A percentile compares a stretch with the other conserved stretches of the same genome.
Conservation (phyloP, 1,140 invertebrate species). For the Drosophila oshimai region DNA sequence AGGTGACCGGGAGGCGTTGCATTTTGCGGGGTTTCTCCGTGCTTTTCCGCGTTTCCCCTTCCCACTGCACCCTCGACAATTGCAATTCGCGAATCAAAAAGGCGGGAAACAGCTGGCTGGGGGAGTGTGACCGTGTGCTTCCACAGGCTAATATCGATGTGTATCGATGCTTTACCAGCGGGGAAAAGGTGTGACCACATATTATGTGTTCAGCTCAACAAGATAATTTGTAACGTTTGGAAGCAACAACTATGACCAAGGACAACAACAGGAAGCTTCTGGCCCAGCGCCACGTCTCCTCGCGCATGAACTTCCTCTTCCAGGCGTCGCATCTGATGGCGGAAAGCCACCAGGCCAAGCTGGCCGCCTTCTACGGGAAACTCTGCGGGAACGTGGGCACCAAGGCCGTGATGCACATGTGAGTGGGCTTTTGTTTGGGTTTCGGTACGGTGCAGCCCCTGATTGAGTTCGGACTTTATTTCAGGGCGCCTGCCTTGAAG, state of each 20-base stretch:
- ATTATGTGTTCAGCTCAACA: too few relatives aligned
- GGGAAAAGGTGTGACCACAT: background rate
- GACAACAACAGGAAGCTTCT: slow-evolving; percentile 55
- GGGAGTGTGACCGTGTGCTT: background rate
- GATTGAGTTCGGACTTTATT: too few relatives aligned
- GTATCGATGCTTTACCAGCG: too few relatives aligned
- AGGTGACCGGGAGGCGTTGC: background rate
- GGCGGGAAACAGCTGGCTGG: slow-evolving; percentile 57
- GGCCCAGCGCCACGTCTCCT: slow-evolving; percentile 33
- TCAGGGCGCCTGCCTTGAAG: slow-evolving; percentile 56
- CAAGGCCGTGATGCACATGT: slow-evolving; percentile 56
- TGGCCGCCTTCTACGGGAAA: slow-evolving; percentile 62
- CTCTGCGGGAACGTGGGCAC: slow-evolving; percentile 66
- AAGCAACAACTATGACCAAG: slow-evolving; percentile 20
- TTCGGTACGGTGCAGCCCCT: too few relatives aligned
- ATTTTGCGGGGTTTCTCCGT: slow-evolving; percentile 3
- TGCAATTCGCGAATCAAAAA: slow-evolving; percentile 42
- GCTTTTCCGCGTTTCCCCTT: background rate
- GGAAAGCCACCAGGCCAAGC: slow-evolving; percentile 19
- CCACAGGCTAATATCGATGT: too few relatives aligned
- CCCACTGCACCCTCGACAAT: slow-evolving; percentile 7
- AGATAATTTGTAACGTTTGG: background rate
- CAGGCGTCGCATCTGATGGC: slow-evolving; percentile 67
- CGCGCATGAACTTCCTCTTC: slow-evolving; percentile 64
- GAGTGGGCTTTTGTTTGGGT: slow-evolving; percentile 18